Evolutionary conservation across 2,113 vertebrate genomes (phyloP), one percentile per base, ranked within the genome.

Genomic region (Motacilla tschutschensis): DNA sequence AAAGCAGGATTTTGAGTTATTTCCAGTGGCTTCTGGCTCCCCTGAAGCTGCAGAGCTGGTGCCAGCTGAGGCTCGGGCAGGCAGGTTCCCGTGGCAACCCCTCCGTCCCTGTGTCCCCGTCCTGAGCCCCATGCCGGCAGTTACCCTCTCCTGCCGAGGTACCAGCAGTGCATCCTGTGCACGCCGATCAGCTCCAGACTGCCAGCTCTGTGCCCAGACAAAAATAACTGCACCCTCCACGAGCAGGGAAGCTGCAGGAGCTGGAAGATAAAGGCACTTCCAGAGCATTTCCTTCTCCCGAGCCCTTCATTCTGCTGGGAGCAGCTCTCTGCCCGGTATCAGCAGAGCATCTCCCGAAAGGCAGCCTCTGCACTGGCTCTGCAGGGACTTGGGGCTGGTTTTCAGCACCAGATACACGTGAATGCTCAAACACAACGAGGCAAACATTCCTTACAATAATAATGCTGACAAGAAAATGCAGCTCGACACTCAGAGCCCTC

Each of bases 401-500:
- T 38, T 31, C 77, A 54, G 67, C 16, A 0, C 53, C 2, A 6
- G 41, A 83, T 78, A 80, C 72, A 87, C 53, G 54, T 3, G 54
- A 79, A 17, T 0, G 9, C 67, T 73, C 29, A 35, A 73, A 35
- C 2, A 26, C 26, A 17, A 79, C 69, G 25, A 66, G 67, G 74
- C 67, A 81, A 84, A 73, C 59, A 46, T 76, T n/a, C 71, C 83
- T 90, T 65, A 38, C 79, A 65, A 89, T 66, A 80, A 89, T 83
- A 62, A 40, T 5, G 51, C 71, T 66, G 71, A 70, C 66, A 59
- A 28, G 83, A 16, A 69, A 76, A 81, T 1, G 46, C 46, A 62
- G 88, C 50, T 43, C 20, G 59, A 17, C 35, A 47, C 70, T 69
- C 2, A 33, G n/a, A 22, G 14, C 9, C 36, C 1, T 78, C 41